Conservation (phyloP, 1,140 invertebrate species). For the Pseudomyrmex dendroicus region DNA sequence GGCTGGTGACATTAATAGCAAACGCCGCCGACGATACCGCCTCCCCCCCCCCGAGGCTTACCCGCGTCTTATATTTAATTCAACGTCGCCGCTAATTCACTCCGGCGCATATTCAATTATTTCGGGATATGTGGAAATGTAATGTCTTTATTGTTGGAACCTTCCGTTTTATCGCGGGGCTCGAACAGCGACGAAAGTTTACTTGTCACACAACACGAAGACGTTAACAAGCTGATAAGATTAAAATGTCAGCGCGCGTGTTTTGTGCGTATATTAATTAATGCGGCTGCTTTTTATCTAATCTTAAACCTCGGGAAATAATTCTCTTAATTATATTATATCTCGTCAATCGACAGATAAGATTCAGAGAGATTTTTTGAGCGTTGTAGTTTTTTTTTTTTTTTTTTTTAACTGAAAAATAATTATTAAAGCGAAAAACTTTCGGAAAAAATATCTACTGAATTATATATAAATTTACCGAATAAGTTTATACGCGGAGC, state of each 20-base stretch:
- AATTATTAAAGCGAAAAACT: not conserved
- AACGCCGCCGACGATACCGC: constrained; percentile 63
- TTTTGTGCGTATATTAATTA: not conserved
- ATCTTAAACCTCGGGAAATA: not conserved
- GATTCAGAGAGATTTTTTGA: not conserved
- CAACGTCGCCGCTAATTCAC: constrained; percentile 74
- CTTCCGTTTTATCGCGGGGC: constrained; percentile 27
- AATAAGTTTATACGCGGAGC: not conserved
- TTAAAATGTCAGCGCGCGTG: constrained; percentile 11
- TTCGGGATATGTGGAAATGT: constrained; percentile 37
- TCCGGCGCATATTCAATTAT: constrained; percentile 73
- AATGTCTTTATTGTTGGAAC: constrained; percentile 68
- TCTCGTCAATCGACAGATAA: too few species aligned
- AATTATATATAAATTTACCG: not conserved
- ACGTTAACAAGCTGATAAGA: constrained; percentile 33
- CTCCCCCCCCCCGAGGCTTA: constrained; percentile 55
- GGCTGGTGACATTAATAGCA: constrained; percentile 78
- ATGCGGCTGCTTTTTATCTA: not conserved
- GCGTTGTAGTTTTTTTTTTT: not conserved
- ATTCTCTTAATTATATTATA: not conserved
- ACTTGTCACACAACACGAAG: constrained; percentile 13
- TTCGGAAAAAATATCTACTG: too few species aligned
- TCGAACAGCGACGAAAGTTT: constrained; percentile 5
- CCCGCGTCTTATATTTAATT: constrained; percentile 77
- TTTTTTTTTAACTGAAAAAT: not conserved